Conservation (phyloP, 2,797 vertebrate genomes). For the Novumbra hubbsi region DNA sequence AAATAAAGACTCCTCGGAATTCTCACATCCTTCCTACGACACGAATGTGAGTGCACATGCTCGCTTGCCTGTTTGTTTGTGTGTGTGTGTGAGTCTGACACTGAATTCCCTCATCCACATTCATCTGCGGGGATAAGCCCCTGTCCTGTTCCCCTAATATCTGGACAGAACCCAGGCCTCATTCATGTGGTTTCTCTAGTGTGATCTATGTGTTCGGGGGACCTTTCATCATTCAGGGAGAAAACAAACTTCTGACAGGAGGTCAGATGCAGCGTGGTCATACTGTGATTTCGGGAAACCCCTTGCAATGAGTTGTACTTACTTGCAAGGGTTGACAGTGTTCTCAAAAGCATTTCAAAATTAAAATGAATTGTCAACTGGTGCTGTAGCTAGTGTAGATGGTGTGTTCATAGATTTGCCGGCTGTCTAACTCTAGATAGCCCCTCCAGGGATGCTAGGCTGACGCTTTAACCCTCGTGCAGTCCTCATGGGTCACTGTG, state of each 20-base stretch:
- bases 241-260: conserved; percentile 28
- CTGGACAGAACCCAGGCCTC: conserved; percentile 22
- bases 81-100: conserved; percentile 2
- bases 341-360: background rate
- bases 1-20: background rate
- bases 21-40: background rate
- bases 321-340: background rate
- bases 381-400: background rate
- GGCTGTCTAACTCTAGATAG: background rate
- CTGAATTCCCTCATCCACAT: background rate
- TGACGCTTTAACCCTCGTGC: too few relatives aligned
- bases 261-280: conserved; percentile 34
- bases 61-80: background rate
- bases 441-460: background rate
- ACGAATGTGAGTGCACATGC: background rate
- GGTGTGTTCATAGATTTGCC: background rate
- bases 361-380: background rate
- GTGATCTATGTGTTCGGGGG: conserved; percentile 22
- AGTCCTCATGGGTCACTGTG: too few relatives aligned
- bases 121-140: background rate
- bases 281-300: conserved; percentile 22
- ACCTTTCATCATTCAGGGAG: conserved; percentile 34
- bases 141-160: conserved; percentile 12
- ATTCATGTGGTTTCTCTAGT: conserved; percentile 12
- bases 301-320: conserved; percentile 20